Evolutionary conservation across 2,888 invertebrate genomes (phyloP).

Genomic region (Epicampocera succincta): DNA sequence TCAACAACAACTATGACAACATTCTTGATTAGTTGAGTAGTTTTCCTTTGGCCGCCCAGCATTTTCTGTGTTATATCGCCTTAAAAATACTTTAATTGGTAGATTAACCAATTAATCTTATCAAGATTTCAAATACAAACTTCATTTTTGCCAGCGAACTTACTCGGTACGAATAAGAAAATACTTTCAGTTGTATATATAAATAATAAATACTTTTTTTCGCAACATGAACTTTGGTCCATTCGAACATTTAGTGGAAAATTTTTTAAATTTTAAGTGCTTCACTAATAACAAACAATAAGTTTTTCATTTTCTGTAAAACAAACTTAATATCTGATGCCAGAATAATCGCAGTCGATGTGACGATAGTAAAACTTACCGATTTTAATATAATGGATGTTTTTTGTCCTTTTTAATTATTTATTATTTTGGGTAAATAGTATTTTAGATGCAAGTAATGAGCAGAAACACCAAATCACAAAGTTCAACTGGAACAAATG

Average conservation of each 20-base stretch:
- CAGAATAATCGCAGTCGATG: background rate
- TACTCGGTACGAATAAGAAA: background rate
- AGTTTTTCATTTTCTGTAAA: background rate
- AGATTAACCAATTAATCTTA: no score
- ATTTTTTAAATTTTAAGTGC: background rate
- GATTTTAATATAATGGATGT: background rate
- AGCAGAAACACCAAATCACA: slow-evolving; percentile 38
- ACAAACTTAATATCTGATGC: background rate
- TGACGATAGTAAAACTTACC: slow-evolving; percentile 25
- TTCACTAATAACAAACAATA: background rate
- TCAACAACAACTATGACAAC: no score
- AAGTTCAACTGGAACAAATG: slow-evolving; percentile 21
- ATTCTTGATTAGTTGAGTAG: no score
- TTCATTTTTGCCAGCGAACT: slow-evolving; percentile 35
- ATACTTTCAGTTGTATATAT: background rate
- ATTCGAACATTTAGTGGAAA: background rate
- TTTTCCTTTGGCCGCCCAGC: no score
- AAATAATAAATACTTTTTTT: no score
- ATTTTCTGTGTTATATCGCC: no score
- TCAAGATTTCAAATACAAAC: background rate
- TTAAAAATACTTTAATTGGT: no score
- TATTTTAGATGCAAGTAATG: slow-evolving; percentile 33
- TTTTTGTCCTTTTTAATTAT: no score
- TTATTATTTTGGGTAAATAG: no score
- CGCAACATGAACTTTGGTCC: slow-evolving; percentile 49